Conservation (phyloP, 2,888 invertebrate genomes). For the Antitype chi region DNA sequence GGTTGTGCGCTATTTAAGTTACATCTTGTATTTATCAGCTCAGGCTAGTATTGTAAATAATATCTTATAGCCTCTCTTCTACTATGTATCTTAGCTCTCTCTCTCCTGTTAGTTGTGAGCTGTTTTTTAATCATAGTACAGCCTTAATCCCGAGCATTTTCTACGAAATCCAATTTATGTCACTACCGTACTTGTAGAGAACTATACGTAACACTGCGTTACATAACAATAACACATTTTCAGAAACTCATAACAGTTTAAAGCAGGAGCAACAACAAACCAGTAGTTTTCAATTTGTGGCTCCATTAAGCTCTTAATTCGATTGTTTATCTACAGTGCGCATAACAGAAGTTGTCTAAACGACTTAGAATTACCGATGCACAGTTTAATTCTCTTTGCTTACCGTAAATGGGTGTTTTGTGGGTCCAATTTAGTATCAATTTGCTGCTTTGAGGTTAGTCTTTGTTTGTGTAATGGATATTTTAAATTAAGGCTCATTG, state of each 20-base stretch:
- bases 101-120: not conserved
- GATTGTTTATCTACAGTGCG: slow-evolving; percentile 77
- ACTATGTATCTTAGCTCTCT: no score
- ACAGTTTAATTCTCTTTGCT: slow-evolving; percentile 57
- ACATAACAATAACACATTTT: slow-evolving; percentile 13
- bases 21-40: no score
- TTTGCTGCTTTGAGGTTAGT: slow-evolving; percentile 47
- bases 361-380: slow-evolving; percentile 69
- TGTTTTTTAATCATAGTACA: not conserved
- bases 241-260: slow-evolving; percentile 45
- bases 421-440: slow-evolving; percentile 55
- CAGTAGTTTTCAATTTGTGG: slow-evolving; percentile 81
- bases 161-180: not conserved
- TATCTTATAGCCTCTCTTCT: not conserved
- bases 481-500: slow-evolving; percentile 19
- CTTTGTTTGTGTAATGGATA: slow-evolving; percentile 41
- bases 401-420: slow-evolving; percentile 57
- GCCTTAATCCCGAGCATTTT: not conserved
- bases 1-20: no score
- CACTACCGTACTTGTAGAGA: not conserved
- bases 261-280: slow-evolving; percentile 74
- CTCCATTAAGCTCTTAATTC: slow-evolving; percentile 81
- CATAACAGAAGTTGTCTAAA: slow-evolving; percentile 77
- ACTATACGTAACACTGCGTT: slow-evolving; percentile 4
- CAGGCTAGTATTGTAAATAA: no score